Conservation (phyloP, 2,797 vertebrate genomes). For the Catamblyrhynchus diadema region DNA sequence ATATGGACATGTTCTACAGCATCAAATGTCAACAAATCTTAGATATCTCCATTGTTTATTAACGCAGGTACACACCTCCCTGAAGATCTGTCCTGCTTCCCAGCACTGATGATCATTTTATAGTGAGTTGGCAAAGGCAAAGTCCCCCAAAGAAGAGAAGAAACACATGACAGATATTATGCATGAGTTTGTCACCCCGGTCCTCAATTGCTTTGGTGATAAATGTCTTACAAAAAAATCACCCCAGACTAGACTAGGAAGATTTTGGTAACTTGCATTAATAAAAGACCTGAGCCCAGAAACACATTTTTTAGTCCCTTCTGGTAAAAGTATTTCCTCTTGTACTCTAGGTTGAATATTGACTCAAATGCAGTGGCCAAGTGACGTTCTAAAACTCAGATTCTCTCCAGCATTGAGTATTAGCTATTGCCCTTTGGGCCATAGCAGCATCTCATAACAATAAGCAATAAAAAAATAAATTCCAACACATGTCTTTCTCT, state of each 20-base stretch:
- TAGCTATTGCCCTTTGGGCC: neutral
- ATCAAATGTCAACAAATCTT: neutral
- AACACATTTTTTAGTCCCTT: neutral
- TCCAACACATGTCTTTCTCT: conserved; percentile 7
- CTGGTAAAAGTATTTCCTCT: neutral
- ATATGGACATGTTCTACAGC: neutral
- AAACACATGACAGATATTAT: neutral
- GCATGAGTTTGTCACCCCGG: neutral
- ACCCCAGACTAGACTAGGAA: neutral
- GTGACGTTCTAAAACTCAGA: neutral
- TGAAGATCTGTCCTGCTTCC: neutral
- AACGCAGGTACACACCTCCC: neutral
- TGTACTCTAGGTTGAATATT: neutral
- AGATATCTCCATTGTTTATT: neutral
- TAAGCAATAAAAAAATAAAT: conserved; percentile 50
- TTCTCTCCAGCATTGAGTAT: neutral
- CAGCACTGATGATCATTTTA: neutral
- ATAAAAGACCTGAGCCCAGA: neutral
- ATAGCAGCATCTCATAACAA: conserved; percentile 35
- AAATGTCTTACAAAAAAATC: neutral
- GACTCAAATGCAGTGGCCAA: neutral
- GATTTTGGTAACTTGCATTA: neutral
- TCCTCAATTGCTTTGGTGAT: neutral
- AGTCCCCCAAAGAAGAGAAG: neutral
- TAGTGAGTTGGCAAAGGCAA: neutral